Evolutionary conservation across 2,888 invertebrate species (phyloP), one percentile per base, ranked within the genome.

Genomic region (Agrotis puta): DNA sequence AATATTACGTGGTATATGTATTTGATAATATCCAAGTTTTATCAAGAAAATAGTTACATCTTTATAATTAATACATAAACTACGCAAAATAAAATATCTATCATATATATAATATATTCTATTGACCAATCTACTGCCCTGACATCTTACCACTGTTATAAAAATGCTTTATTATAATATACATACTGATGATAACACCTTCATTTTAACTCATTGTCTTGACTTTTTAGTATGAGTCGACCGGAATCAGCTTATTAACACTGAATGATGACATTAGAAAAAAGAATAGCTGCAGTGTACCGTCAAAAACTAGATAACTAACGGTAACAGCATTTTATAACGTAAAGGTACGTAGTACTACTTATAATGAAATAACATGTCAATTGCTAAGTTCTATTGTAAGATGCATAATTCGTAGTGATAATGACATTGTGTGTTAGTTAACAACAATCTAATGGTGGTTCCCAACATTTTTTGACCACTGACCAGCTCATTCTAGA

Each of bases 81-180:
- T 71, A 74, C 53, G 70, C 70, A 79, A 77, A 79, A 70, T 74
- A 79, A 79, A 81, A 83, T 74, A 74, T 83, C 67, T 81, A 67
- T 70, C 63, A 74, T 69, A 75, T 64, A 74, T 73, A 50, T 39
- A 39, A 39, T 39, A 61, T 64, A 74, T 61, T 64, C 61, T 79
- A 74, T 62, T 64, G 68, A 68, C 83, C 83, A 83, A 81, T 81
- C 83, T 75, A 73, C 75, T 81, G 81, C 83, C 83, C 81, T 73
- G 83, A 79, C 79, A 79, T 82, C 71, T 63, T 51, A 77, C 71
- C 79, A 82, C 79, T 63, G 71, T 57, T 58, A 67, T 58, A 58
- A 77, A 81, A 71, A 64, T 64, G 51, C 54, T 43, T 67, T 53
- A 43, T 7, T 68, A 47, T 67, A 68, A 39, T 63, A 45, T 39